phyloP scores from a whole-genome alignment of 2,888 invertebrate species.

The Pandemis corylana region DNA sequence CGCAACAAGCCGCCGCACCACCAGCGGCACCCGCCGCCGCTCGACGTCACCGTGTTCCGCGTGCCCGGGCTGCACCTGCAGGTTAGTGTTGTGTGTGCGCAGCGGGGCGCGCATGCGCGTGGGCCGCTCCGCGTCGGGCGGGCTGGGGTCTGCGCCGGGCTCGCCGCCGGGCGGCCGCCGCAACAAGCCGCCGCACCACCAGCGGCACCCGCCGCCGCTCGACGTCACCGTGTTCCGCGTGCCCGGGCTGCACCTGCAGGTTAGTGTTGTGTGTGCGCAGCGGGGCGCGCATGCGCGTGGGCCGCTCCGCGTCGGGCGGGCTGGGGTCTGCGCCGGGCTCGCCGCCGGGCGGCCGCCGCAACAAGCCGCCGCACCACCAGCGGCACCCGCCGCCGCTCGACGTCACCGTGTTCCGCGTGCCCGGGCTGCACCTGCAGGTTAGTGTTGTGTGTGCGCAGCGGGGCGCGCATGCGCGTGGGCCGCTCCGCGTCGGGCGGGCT shows the following conservation, averaged over 20 bases:
- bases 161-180: conserved; percentile 67
- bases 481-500: conserved; percentile 87
- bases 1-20: conserved; percentile 59
- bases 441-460: conserved; percentile 52
- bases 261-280: conserved; percentile 59
- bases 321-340: conserved; percentile 87
- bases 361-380: conserved; percentile 56
- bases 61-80: conserved; percentile 96
- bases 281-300: conserved; percentile 88
- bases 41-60: conserved; percentile 94
- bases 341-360: conserved; percentile 59
- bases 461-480: conserved; percentile 88
- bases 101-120: conserved; percentile 87
- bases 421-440: conserved; percentile 95
- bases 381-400: conserved; percentile 86
- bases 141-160: conserved; percentile 86
- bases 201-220: conserved; percentile 80
- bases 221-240: conserved; percentile 96
- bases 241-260: conserved; percentile 95
- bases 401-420: conserved; percentile 95
- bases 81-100: conserved; percentile 64
- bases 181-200: conserved; percentile 58
- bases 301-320: conserved; percentile 88
- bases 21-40: conserved; percentile 76
- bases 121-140: conserved; percentile 88